A percentile compares a stretch with the other conserved stretches of the same genome.
Conservation (phyloP, 2,888 invertebrate genomes). For the Brachyopa scutellaris region DNA sequence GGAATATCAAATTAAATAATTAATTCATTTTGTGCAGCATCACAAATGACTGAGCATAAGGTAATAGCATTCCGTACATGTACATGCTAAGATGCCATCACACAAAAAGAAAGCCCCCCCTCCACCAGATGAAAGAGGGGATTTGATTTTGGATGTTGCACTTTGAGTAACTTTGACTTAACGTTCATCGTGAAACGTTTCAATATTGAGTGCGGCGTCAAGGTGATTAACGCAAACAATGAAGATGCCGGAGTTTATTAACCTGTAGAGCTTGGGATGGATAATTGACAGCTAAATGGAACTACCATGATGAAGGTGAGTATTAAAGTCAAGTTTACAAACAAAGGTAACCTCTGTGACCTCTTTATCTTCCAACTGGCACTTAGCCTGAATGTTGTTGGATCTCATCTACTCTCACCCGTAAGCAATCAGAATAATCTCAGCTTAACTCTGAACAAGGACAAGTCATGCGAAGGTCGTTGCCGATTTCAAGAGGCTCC, state of each 20-base stretch:
- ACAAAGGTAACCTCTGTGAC: too few relatives aligned
- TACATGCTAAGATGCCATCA: neutral
- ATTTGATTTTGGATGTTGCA: conserved; percentile 36
- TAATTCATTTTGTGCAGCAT: conserved; percentile 62
- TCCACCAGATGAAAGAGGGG: neutral
- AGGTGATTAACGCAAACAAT: conserved; percentile 35
- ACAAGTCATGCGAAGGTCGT: too few relatives aligned
- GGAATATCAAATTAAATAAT: conserved; percentile 69
- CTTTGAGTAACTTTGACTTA: conserved; percentile 30
- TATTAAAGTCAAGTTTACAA: too few relatives aligned
- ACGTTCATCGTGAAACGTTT: conserved; percentile 3
- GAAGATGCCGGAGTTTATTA: conserved; percentile 36
- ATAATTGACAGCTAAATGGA: conserved; percentile 30
- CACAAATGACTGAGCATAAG: conserved; percentile 43
- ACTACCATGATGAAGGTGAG: too few relatives aligned
- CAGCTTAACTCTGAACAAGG: too few relatives aligned
- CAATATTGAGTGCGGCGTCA: conserved; percentile 38
- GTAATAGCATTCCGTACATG: neutral
- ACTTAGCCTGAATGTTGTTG: too few relatives aligned
- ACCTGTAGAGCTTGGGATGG: conserved; percentile 18
- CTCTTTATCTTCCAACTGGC: too few relatives aligned
- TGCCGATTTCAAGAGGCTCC: too few relatives aligned
- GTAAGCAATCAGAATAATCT: too few relatives aligned
- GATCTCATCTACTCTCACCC: too few relatives aligned
- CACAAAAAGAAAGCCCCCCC: neutral